Base-by-base conservation (phyloP, 2,888 invertebrate species). In the Stenurella melanura region DNA sequence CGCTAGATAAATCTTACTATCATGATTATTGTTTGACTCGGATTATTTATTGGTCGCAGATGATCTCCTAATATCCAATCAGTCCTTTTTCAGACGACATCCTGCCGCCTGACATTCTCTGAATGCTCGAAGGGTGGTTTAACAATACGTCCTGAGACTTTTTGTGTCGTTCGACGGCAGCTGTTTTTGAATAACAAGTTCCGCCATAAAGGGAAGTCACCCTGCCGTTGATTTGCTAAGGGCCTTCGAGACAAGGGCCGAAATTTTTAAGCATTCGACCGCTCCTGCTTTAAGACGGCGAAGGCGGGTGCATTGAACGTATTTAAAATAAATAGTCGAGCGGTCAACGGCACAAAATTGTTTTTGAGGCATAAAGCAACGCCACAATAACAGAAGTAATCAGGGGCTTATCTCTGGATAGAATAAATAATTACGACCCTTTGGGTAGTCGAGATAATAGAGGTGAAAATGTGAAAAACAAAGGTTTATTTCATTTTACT, bases 161-260 rank as follows among this genome's bases (percentile, higher is more conserved):
- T 64, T 63, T 34, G 38, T 34, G 63, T 63, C 63, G 30, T 18
- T 64, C 64, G 19, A 15, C 18, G 64, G 42, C 64, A 64, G 64
- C 64, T 64, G 64, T 64, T 42, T 38, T 64, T 64, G 18, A 64
- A 64, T 64, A 64, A 64, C 64, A 64, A 64, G 64, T 64, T 64
- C n/a, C 42, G 42, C 42, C 17, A 21, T 42, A 42, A 64, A 42
- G 64, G 21, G 64, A 42, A 19, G 17, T 18, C 30, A 18, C 19
- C 17, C 64, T 42, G 42, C 19, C 64, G 12, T 42, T 64, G 64
- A 64, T 64, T 64, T 19, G 64, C n/a, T 26, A 19, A 10, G 18
- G 57, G 18, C n/a, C n/a, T 17, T 34, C 7, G 9, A 6, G 30
- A 34, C 30, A 34, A 34, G 30, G 9, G 7, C 6, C 30, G 30